Conservation (phyloP, 2,888 invertebrate species). For the Scaptomyza polygonia region DNA sequence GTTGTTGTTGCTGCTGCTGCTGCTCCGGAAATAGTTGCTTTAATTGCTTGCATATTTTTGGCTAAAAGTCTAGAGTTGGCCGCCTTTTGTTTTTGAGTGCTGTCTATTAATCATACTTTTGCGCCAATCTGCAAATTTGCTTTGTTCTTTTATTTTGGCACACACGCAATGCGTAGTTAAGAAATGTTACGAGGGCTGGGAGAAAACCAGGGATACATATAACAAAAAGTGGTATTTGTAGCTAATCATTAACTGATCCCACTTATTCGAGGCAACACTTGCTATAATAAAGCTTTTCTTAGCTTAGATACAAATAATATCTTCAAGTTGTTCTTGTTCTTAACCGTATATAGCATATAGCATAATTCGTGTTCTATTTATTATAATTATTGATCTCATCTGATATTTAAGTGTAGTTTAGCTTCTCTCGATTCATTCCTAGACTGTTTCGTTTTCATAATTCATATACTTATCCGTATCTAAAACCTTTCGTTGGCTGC, state of each 20-base stretch:
- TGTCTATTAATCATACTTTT: conserved; percentile 40
- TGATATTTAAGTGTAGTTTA: no score
- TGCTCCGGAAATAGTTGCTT: conserved; percentile 33
- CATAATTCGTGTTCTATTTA: no score
- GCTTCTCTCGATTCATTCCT: no score
- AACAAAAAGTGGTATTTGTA: background rate
- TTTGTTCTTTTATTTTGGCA: background rate
- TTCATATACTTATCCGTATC: background rate
- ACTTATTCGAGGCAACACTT: background rate
- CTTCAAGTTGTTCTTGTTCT: no score
- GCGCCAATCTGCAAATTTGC: conserved; percentile 12
- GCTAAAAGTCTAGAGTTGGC: conserved; percentile 23
- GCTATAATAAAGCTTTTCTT: background rate
- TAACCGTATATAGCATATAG: no score
- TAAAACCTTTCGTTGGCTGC: background rate
- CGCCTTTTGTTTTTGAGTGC: conserved; percentile 1
- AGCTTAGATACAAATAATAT: background rate
- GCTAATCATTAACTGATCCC: conserved; percentile 3
- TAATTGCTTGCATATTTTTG: conserved; percentile 54
- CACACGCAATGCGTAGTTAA: conserved; percentile 24
- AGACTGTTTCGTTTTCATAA: background rate
- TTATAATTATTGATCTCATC: no score
- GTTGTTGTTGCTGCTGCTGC: conserved; percentile 26
- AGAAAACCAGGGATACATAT: background rate
- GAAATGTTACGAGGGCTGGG: background rate